Base-by-base conservation (phyloP, 2,797 vertebrate species). In the Zenarchopterus dispar region DNA sequence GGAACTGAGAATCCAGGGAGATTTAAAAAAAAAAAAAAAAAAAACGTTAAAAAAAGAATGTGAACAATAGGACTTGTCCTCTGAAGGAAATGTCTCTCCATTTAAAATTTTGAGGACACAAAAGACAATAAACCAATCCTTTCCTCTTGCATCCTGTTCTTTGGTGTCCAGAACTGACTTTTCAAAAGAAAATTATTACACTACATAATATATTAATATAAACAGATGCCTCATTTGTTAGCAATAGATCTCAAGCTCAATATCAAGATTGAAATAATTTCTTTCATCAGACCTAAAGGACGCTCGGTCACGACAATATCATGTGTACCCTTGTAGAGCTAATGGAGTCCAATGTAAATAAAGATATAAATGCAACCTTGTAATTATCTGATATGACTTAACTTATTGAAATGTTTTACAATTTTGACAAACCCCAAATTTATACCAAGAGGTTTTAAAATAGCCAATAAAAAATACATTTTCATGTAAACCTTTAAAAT, bases 11-110 rank as follows among this genome's bases (percentile, higher is more conserved):
- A 64, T 67, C 80, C 56, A 33, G 13, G 15, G 53, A 65, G 81
- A 72, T 13, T 42, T 6, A 41, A 71, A 33, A 51, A 42, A 48
- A 26, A 61, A 67, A 64, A 70, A n/a, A 28, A 26, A 78, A 51
- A n/a, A 51, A 42, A 48, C 39, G 63, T 52, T 53, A 26, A 61
- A 67, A 64, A 70, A n/a, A 28, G 31, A 78, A 51, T n/a, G 46
- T 42, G 64, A 86, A 88, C 75, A 86, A 84, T 69, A 55, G 54
- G 49, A 71, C 55, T 26, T 49, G 72, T 60, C 68, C 70, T 77
- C 75, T 70, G 60, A 69, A 78, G 82, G 79, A 83, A 74, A 75
- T 36, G 52, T 77, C 67, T 66, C 64, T 70, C 24, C 42, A 56
- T 74, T 69, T 57, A 57, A n/a, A 78, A 45, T 39, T 28, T 60